phyloP scores from a whole-genome alignment of 2,113 vertebrate genomes.

The Anguilla japonica region DNA sequence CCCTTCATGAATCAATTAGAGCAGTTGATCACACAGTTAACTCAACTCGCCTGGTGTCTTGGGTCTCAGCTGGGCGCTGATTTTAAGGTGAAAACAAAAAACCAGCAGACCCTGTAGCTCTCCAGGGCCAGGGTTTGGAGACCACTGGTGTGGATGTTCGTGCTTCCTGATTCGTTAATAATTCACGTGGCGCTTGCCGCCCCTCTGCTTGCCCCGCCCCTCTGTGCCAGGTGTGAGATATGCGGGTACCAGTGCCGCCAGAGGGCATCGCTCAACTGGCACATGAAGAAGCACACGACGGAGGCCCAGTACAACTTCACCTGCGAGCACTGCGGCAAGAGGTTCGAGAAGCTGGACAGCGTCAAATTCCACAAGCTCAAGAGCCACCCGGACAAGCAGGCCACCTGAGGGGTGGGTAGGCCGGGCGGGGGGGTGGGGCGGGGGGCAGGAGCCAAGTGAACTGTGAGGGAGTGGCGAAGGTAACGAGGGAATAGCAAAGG shows the following conservation, averaged over 20 bases:
- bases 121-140: too few relatives aligned
- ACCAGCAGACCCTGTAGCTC: too few relatives aligned
- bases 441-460: neutral
- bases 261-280: conserved; percentile 90
- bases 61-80: too few relatives aligned
- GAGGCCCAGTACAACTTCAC: conserved; percentile 88
- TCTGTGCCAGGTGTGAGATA: conserved; percentile 80
- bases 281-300: conserved; percentile 88
- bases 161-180: too few relatives aligned
- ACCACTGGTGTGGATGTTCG: too few relatives aligned
- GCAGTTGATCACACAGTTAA: too few relatives aligned
- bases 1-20: too few relatives aligned
- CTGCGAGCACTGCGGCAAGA: conserved; percentile 85
- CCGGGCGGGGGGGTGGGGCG: conserved; percentile 21
- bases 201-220: neutral
- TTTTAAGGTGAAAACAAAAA: too few relatives aligned
- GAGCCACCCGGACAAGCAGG: conserved; percentile 83
- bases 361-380: conserved; percentile 91
- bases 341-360: conserved; percentile 88
- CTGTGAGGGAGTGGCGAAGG: neutral
- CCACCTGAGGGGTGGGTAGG: conserved; percentile 51
- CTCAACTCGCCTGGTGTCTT: too few relatives aligned
- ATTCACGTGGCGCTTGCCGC: neutral
- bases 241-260: conserved; percentile 93
- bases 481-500: neutral